Evolutionary conservation across 2,113 vertebrate species (phyloP).

Genomic region (Embiotoca jacksoni): DNA sequence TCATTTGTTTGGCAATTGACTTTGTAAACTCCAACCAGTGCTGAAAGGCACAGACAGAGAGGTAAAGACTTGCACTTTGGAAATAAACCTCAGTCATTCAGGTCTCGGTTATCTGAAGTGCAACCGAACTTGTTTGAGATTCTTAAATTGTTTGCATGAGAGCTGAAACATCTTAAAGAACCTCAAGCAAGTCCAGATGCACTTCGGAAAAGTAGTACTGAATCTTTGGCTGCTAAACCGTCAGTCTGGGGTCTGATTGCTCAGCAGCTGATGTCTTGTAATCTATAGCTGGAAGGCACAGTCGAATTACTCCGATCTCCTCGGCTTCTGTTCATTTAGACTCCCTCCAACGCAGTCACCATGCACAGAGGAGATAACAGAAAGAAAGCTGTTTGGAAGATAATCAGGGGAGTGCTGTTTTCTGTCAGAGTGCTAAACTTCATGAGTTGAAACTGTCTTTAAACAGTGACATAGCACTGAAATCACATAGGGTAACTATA

Average conservation of each 20-base stretch:
- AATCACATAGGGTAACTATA: background rate
- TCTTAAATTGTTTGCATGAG: too few relatives aligned
- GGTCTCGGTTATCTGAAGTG: too few relatives aligned
- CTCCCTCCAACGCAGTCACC: slow-evolving; percentile 26
- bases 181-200: too few relatives aligned
- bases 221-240: slow-evolving; percentile 18
- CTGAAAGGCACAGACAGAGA: slow-evolving; percentile 82
- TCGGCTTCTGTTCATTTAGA: slow-evolving; percentile 50
- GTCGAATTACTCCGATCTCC: slow-evolving; percentile 28
- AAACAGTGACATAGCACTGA: slow-evolving; percentile 34
- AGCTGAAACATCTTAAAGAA: too few relatives aligned
- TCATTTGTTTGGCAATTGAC: slow-evolving; percentile 96
- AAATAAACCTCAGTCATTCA: too few relatives aligned
- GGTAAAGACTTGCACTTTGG: background rate
- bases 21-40: slow-evolving; percentile 99
- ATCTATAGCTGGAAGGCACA: slow-evolving; percentile 54
- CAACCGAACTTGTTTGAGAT: too few relatives aligned
- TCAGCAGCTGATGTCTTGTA: slow-evolving; percentile 47
- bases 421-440: slow-evolving; percentile 31
- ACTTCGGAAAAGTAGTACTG: background rate
- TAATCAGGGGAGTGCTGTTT: slow-evolving; percentile 38
- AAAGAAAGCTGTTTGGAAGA: slow-evolving; percentile 35
- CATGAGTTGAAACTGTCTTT: slow-evolving; percentile 14
- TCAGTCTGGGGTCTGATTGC: slow-evolving; percentile 43
- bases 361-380: slow-evolving; percentile 28